phyloP scores from a whole-genome alignment of 2,113 vertebrate genomes.

The Passer domesticus region DNA sequence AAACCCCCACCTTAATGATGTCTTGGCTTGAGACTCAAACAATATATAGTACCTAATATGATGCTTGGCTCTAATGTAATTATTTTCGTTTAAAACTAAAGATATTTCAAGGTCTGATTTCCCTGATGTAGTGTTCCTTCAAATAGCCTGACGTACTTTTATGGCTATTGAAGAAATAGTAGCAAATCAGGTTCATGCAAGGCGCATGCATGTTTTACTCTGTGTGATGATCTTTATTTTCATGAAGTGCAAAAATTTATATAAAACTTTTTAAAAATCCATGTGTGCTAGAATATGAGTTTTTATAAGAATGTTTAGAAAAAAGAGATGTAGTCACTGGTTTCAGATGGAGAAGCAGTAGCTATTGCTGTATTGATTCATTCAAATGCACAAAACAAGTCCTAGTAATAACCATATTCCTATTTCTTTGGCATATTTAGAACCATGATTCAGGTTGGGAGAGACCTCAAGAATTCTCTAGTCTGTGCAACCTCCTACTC shows the following conservation, averaged over 20 bases:
- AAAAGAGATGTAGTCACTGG: accelerated
- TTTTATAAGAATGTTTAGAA: neutral
- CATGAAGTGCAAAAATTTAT: neutral
- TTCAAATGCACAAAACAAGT: neutral
- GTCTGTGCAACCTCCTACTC: neutral
- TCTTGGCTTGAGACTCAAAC: neutral
- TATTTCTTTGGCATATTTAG: neutral
- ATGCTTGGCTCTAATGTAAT: neutral
- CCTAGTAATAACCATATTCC: neutral
- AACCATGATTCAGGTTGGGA: neutral
- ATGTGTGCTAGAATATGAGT: accelerated
- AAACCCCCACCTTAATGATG: accelerated
- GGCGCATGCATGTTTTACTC: accelerated
- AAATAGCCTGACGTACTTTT: neutral
- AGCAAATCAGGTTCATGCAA: neutral
- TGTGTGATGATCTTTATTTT: neutral
- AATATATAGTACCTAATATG: neutral
- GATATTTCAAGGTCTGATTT: neutral
- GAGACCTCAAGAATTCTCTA: neutral
- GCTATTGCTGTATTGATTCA: neutral
- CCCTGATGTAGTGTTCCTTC: neutral
- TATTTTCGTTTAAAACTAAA: neutral
- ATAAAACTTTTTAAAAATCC: neutral
- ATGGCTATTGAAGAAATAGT: neutral
- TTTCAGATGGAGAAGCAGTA: neutral